phyloP scores from a whole-genome alignment of 2,888 invertebrate species.

The Lithophane semibrunnea region DNA sequence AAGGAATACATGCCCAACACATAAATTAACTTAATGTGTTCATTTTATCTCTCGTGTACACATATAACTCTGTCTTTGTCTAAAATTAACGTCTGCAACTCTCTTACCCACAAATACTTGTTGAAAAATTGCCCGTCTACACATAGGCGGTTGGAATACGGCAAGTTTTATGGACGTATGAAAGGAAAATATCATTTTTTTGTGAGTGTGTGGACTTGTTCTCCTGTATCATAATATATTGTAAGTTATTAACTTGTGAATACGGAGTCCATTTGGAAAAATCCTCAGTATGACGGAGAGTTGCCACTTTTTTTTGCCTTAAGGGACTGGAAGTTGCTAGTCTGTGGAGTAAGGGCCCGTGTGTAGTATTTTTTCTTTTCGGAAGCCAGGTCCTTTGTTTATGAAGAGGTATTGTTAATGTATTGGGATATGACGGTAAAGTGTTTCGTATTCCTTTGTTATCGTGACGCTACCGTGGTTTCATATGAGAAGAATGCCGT shows the following conservation, averaged over 20 bases:
- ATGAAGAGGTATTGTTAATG: conserved; percentile 39
- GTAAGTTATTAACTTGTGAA: conserved; percentile 68
- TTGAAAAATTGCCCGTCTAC: conserved; percentile 78
- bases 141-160: conserved; percentile 53
- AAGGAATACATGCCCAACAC: conserved; percentile 73
- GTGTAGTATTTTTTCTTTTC: conserved; percentile 12
- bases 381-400: conserved; percentile 25
- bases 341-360: conserved; percentile 9
- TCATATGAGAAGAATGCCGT: neutral
- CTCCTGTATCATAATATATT: conserved; percentile 73
- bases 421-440: conserved; percentile 35
- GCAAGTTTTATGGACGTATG: conserved; percentile 66
- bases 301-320: conserved; percentile 55
- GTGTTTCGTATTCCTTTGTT: conserved; percentile 24
- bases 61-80: conserved; percentile 77
- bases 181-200: conserved; percentile 73
- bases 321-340: conserved; percentile 28
- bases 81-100: conserved; percentile 82
- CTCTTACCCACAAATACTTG: conserved; percentile 74
- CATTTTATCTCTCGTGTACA: conserved; percentile 76
- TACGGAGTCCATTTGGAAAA: conserved; percentile 62
- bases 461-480: conserved; percentile 25
- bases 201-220: conserved; percentile 77
- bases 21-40: conserved; percentile 82
- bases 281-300: conserved; percentile 52